Conservation (phyloP, 2,113 vertebrate species). For the Anser brachyrhynchus region DNA sequence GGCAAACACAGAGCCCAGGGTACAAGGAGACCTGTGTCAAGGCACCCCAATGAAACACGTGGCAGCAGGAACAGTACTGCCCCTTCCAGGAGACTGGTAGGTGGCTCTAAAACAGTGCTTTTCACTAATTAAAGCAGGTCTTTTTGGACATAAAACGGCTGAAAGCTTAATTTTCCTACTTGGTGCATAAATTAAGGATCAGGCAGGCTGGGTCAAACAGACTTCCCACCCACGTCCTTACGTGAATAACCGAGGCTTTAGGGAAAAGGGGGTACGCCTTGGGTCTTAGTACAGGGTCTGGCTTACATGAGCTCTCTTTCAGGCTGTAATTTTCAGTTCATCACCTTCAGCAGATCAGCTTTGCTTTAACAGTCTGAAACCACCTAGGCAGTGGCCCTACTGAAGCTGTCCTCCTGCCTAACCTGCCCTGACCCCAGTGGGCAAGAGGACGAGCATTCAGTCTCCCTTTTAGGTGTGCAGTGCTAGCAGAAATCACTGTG, state of each 20-base stretch:
- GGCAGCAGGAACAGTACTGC: background rate
- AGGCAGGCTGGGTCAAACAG: background rate
- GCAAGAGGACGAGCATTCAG: background rate
- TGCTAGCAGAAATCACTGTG: background rate
- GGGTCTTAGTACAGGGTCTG: background rate
- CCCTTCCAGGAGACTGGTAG: background rate
- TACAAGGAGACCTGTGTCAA: background rate
- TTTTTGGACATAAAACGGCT: background rate
- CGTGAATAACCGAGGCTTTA: background rate
- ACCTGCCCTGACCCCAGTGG: background rate
- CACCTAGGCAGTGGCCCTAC: background rate
- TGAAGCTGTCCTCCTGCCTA: background rate
- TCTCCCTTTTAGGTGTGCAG: background rate
- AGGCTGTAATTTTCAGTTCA: background rate
- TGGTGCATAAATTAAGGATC: background rate
- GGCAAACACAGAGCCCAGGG: conserved; percentile 5
- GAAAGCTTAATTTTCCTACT: background rate
- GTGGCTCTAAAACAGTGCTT: background rate
- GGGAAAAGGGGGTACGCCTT: background rate
- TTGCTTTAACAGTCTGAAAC: background rate
- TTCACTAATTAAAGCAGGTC: background rate
- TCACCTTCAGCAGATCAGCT: rapidly evolving
- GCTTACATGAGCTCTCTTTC: background rate
- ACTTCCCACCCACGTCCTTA: background rate
- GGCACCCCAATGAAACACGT: background rate